Evolutionary conservation across 2,797 vertebrate genomes (phyloP), one percentile per base, ranked within the genome.

Genomic region (Poeciliopsis turneri): DNA sequence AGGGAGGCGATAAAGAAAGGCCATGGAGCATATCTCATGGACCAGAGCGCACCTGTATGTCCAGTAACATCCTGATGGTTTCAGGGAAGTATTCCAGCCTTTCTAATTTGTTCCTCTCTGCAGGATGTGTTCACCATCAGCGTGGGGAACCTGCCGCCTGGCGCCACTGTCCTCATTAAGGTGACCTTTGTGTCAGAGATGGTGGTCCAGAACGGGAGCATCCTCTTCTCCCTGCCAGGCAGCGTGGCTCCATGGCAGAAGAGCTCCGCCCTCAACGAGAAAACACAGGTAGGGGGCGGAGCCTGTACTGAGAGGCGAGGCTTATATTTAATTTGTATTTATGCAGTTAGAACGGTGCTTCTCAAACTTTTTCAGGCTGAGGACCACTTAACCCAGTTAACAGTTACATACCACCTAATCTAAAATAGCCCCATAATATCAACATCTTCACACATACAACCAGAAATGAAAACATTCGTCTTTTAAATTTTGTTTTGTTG

Each of bases 101-200:
- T 3, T 70, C 4, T 85, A 55, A 78, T n/a, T 46, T 15, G 13
- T 77, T 2, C 1, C 43, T 74, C 36, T 0, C 69, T 86, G 86
- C 88, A 98, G 97, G 96, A 98, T 68, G 90, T 97, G 76, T 98
- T 98, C 88, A 97, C 96, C 73, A 96, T 98, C 84, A 97, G 96
- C 11, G 95, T 98, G 78, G 97, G 97, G 11, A 98, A 97, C 78
- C 92, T 98, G 82, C 95, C 96, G 0, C 91, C 97, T 1, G 90
- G 91, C 16, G 95, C 96, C 0, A 95, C 94, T 1, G 97, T 97
- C 80, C 94, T 97, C 78, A 96, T 98, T 82, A 98, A 97, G 92
- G 95, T 98, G 25, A 97, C 96, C 74, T 97, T 96, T 4, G 94
- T 98, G 88, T 96, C 95, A 0, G 97, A 98, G 83, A 94, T 97